Evolutionary conservation across 2,888 invertebrate species (phyloP).

Genomic region (Pegoplata infirma): DNA sequence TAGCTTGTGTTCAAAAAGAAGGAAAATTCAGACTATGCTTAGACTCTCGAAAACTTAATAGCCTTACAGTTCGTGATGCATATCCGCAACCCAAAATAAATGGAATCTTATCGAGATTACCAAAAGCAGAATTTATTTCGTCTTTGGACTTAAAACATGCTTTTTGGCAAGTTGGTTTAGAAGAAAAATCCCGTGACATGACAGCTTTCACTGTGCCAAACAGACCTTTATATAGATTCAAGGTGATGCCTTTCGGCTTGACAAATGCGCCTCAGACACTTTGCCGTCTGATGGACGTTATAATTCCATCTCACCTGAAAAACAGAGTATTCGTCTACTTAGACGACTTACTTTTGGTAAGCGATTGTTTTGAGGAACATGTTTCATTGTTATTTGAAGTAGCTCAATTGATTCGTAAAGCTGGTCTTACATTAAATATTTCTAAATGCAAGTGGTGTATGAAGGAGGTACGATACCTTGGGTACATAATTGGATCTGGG

Average conservation of each 20-base stretch:
- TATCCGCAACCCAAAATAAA: conserved; percentile 12
- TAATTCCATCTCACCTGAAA: too few species aligned
- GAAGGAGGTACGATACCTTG: neutral
- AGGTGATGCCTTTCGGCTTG: too few species aligned
- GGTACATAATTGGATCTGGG: neutral
- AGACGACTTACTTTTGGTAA: too few species aligned
- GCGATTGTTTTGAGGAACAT: neutral
- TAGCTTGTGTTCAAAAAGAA: neutral
- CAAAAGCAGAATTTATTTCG: conserved; percentile 16
- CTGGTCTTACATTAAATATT: neutral
- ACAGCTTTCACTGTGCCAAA: too few species aligned
- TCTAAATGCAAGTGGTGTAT: conserved; percentile 6
- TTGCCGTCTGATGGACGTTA: too few species aligned
- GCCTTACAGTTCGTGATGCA: too few species aligned
- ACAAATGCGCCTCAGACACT: too few species aligned
- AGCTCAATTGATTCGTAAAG: neutral
- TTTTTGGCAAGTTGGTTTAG: too few species aligned
- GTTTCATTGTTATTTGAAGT: neutral
- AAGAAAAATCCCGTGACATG: too few species aligned
- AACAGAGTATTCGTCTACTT: too few species aligned
- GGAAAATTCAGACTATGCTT: conserved; percentile 9
- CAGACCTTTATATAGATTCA: too few species aligned
- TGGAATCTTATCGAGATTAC: neutral
- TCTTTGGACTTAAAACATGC: conserved; percentile 20
- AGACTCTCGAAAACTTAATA: too few species aligned